A percentile compares a stretch with the other conserved stretches of the same genome.
Evolutionary conservation across 1,140 invertebrate species (phyloP).

Genomic region (Tetramorium alpestre): DNA sequence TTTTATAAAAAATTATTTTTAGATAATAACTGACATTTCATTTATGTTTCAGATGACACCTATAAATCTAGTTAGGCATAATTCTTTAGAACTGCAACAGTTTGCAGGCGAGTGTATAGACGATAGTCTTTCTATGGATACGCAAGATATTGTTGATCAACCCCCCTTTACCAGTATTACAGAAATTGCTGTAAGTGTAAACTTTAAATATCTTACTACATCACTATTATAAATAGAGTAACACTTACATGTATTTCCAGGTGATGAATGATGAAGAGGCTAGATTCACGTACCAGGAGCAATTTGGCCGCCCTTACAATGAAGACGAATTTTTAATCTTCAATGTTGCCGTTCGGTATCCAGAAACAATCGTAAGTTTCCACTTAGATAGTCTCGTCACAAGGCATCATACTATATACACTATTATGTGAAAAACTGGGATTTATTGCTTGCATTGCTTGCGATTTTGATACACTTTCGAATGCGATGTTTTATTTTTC

Average conservation of each 20-base stretch:
- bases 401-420: slow-evolving; percentile 75
- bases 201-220: slow-evolving; percentile 27
- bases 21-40: not conserved
- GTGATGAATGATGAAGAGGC: slow-evolving; percentile 89
- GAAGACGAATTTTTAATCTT: slow-evolving; percentile 93
- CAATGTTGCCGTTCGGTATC: slow-evolving; percentile 91
- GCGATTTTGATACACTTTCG: slow-evolving; percentile 39
- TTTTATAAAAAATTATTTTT: not conserved
- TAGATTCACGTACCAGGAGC: slow-evolving; percentile 90
- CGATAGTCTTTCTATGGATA: slow-evolving; percentile 87
- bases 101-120: slow-evolving; percentile 84
- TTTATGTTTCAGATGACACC: slow-evolving; percentile 89
- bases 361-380: slow-evolving; percentile 89
- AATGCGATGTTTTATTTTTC: not conserved
- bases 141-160: slow-evolving; percentile 85
- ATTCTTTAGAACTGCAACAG: slow-evolving; percentile 83
- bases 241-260: slow-evolving; percentile 72
- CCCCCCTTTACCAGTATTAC: slow-evolving; percentile 85
- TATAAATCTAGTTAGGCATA: slow-evolving; percentile 89
- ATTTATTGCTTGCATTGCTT: slow-evolving; percentile 81
- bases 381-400: slow-evolving; percentile 34
- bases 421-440: slow-evolving; percentile 79
- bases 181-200: slow-evolving; percentile 85
- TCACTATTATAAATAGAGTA: not conserved
- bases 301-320: slow-evolving; percentile 93